A percentile compares a stretch with the other conserved stretches of the same genome.
Evolutionary conservation across 2,113 vertebrate genomes (phyloP).

Genomic region (Actenoides hombroni): DNA sequence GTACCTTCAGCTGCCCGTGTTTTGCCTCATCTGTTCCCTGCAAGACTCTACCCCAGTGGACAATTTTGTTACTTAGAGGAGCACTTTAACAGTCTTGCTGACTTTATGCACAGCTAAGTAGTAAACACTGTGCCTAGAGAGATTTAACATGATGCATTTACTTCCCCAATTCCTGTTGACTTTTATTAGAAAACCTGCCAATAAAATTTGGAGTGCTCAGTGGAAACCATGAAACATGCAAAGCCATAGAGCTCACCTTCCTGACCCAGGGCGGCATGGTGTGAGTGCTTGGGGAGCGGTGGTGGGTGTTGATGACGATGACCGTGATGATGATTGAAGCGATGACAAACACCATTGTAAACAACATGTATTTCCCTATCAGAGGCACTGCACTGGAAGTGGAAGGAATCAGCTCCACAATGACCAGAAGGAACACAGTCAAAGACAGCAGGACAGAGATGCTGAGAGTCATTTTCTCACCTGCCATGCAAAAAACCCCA

Average conservation of each 20-base stretch:
- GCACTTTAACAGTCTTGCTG: not conserved
- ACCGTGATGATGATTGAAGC: constrained; percentile 96
- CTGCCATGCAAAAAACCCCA: constrained; percentile 53
- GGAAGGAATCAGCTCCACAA: constrained; percentile 96
- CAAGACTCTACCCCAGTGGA: not conserved
- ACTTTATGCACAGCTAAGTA: not conserved
- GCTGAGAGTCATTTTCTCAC: constrained; percentile 98
- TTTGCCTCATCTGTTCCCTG: not conserved
- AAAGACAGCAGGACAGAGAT: constrained; percentile 95
- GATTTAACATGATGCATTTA: not conserved
- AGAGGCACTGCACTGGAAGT: constrained; percentile 95
- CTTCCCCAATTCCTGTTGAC: not conserved
- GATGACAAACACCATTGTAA: constrained; percentile 99
- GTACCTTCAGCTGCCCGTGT: not conserved
- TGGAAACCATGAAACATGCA: not conserved
- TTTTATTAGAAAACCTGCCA: constrained; percentile 11
- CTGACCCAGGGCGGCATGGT: constrained; percentile 94
- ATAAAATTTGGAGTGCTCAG: not conserved
- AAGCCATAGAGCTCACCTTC: constrained; percentile 78
- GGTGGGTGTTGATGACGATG: constrained; percentile 96
- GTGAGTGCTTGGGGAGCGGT: constrained; percentile 96
- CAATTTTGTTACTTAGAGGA: not conserved
- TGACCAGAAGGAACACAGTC: constrained; percentile 97
- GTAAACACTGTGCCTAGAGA: not conserved
- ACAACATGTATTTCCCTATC: constrained; percentile 98